These are phyloP conservation scores for Drosophila willistoni DNA, from an alignment of 1,140 invertebrate species.

Conservation along the genomic window DNA sequence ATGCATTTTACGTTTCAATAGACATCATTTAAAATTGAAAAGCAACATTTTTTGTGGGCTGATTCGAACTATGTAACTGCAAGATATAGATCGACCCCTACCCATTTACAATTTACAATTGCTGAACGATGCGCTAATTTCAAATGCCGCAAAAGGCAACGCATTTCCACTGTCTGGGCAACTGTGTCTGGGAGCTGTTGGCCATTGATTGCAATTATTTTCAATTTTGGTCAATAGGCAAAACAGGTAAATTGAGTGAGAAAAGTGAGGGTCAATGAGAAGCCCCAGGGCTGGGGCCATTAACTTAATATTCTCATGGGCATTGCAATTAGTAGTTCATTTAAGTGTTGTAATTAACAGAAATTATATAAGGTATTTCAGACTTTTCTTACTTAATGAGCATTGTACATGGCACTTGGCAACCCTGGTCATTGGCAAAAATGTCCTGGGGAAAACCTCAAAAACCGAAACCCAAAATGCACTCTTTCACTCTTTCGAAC, in stretches of 20 bases:
- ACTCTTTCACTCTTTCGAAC: constrained; percentile 32
- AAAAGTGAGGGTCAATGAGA: too few species aligned
- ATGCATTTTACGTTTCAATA: constrained; percentile 2
- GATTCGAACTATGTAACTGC: too few species aligned
- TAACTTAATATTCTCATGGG: not conserved
- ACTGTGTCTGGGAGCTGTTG: not conserved
- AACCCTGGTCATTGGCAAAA: constrained; percentile 3
- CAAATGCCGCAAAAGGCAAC: constrained; percentile 9
- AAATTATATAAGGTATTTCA: not conserved
- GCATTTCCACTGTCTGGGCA: not conserved
- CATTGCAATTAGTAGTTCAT: constrained; percentile 8
- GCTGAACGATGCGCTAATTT: constrained; percentile 8
- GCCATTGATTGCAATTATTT: constrained; percentile 22
- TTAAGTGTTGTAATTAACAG: not conserved
- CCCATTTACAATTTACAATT: too few species aligned
- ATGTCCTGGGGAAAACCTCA: constrained; percentile 30
- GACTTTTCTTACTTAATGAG: not conserved
- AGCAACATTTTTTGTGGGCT: too few species aligned
- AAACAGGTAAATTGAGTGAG: not conserved
- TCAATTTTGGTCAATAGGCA: constrained; percentile 16
- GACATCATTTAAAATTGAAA: constrained; percentile 1
- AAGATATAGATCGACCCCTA: too few species aligned
- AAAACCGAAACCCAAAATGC: constrained; percentile 52
- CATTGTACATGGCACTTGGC: not conserved
- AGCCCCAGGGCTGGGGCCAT: constrained; percentile 12